A percentile compares a stretch with the other conserved stretches of the same genome.
Evolutionary conservation across 2,797 vertebrate genomes (phyloP).

Genomic region (Hyperoplus immaculatus): DNA sequence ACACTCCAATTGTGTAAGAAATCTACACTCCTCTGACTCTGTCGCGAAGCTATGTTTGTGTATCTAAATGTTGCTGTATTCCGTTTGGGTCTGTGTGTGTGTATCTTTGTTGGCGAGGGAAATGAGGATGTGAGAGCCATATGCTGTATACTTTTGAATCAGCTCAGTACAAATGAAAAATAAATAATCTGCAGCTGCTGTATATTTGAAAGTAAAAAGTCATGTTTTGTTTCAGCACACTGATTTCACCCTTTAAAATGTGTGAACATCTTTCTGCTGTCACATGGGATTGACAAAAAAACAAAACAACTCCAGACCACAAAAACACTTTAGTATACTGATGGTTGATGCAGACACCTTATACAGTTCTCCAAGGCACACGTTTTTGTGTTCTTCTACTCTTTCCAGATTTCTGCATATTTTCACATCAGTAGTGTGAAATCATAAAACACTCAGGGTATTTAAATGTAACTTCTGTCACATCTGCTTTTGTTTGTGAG

Average conservation of each 20-base stretch:
- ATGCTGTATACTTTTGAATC: constrained; percentile 1
- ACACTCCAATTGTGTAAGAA: neutral
- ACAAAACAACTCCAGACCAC: neutral
- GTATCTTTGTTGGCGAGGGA: neutral
- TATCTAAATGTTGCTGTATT: neutral
- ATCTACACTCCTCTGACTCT: neutral
- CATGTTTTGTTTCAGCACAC: neutral
- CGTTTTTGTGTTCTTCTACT: neutral
- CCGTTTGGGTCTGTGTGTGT: neutral
- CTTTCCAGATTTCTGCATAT: constrained; percentile 1
- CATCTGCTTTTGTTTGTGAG: constrained; percentile 50
- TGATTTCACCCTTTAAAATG: constrained; percentile 2
- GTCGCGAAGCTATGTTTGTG: neutral
- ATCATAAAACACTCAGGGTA: constrained; percentile 12
- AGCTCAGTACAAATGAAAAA: neutral
- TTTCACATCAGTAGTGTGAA: neutral
- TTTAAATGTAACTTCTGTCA: constrained; percentile 13
- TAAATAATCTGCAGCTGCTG: neutral
- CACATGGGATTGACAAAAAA: neutral
- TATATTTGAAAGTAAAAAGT: neutral
- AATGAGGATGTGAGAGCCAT: neutral
- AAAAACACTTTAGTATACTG: neutral
- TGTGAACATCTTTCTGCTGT: neutral
- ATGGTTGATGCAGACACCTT: neutral
- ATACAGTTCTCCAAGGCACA: neutral